Evolutionary conservation across 2,113 vertebrate genomes (phyloP), one percentile per base, ranked within the genome.

Genomic region (Platysteira castanea): DNA sequence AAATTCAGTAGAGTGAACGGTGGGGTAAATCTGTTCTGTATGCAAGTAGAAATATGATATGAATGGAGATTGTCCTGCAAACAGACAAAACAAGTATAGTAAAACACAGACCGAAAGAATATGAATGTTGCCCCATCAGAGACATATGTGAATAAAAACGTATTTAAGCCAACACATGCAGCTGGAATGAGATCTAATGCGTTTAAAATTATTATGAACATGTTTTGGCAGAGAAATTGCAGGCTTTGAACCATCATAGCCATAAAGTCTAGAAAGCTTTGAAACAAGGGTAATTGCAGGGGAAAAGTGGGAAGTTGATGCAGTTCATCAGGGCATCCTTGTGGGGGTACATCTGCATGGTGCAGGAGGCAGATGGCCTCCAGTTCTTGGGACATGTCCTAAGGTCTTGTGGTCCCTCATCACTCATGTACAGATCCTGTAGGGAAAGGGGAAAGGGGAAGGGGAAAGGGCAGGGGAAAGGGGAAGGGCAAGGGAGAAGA

Each of bases 371-470:
- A 79, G 37, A 69, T 26, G 9, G 8, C 3, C 7, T 88, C 27
- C 18, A 44, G 23, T 15, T 10, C 23, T 21, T 1, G 0, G 15
- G 14, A 33, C 0, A 1, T 15, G 10, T 64, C 33, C 57, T 73
- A 35, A 50, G 44, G 6, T 46, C 47, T 68, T 24, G 54, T 70
- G 31, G 8, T 42, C 11, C 20, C 11, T 61, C 59, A 50, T 41
- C 39, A 57, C 22, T 75, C 15, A 28, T 0, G 2, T 30, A 35
- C 6, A 64, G 26, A 80, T 54, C 12, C 6, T 1, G 41, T n/a
- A 52, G 23, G 13, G 15, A 4, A 11, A 15, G 13, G 21, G 56
- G 14, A 37, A 41, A 7, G 44, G 24, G 33, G 23, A 21, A 24
- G 11, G 17, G 14, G 9, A 13, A 7, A 3, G 31, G 23, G 4